Base-by-base conservation (phyloP, 2,797 vertebrate species). In the Microchirus variegatus region DNA sequence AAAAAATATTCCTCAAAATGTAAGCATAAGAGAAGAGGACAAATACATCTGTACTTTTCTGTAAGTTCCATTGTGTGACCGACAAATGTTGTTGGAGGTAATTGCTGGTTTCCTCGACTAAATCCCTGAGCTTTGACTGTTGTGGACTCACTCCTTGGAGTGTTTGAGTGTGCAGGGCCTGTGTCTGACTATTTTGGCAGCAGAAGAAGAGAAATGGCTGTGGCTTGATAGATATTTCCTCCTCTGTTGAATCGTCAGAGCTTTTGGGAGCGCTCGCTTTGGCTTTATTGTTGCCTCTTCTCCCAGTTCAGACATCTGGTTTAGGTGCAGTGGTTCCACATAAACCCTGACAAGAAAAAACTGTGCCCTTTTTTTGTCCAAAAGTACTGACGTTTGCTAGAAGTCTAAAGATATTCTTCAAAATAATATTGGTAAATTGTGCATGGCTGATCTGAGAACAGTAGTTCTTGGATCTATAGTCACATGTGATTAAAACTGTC, bases 81-180 rank as follows among this genome's bases (percentile, higher is more conserved):
- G 53, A 66, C 73, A 77, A 78, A 87, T 63, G 57, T 50, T 70
- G 50, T 70, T 77, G 63, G 56, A 70, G 64, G 77, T 86, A 82
- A 90, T 81, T 70, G 72, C 82, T 80, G 48, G 54, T 59, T 84
- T 89, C 80, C 77, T 86, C 54, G 58, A 43, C 76, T 80, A 65
- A 59, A 43, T 75, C 80, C 68, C 43, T 5, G 35, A 46, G 45
- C 58, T 81, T 80, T 83, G 70, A 77, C 69, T 82, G 81, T 77
- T 80, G 51, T 70, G 60, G 49, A 81, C 61, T 70, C 59, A 73
- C 63, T 55, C 50, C 70, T 66, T 63, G 49, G 57, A 72, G 69
- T 70, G 73, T 54, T 19, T 55, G 57, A 69, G 62, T 19, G 44
- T 62, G 63, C 49, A 77, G 66, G 66, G 52, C 45, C 71, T 45